These are phyloP conservation scores for Gymnosoma rotundatum DNA, from an alignment of 2,888 invertebrate genomes.

Conservation along the genomic window DNA sequence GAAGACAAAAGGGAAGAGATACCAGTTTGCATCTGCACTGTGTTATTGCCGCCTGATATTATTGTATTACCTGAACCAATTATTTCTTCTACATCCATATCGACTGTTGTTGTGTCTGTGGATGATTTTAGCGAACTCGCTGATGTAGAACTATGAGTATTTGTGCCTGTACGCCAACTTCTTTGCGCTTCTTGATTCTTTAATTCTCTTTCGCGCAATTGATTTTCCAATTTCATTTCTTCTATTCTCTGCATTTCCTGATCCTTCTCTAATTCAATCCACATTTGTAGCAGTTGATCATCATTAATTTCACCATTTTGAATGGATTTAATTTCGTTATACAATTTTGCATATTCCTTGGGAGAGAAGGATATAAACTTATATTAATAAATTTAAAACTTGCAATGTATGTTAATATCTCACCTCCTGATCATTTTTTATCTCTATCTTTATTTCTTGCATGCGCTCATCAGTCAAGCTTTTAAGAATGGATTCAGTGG, in stretches of 20 bases:
- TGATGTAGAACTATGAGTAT: slow-evolving; percentile 64
- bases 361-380: neutral
- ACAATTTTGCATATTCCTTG: slow-evolving; percentile 87
- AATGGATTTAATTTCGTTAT: slow-evolving; percentile 84
- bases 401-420: neutral
- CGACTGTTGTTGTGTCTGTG: slow-evolving; percentile 77
- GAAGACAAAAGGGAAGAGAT: slow-evolving; percentile 91
- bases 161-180: slow-evolving; percentile 83
- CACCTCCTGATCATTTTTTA: slow-evolving; percentile 87
- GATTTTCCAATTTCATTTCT: slow-evolving; percentile 80
- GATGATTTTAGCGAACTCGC: slow-evolving; percentile 34
- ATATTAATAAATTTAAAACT: neutral
- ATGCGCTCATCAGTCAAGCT: slow-evolving; percentile 90
- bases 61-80: slow-evolving; percentile 66
- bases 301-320: slow-evolving; percentile 85
- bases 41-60: slow-evolving; percentile 32
- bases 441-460: slow-evolving; percentile 87
- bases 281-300: slow-evolving; percentile 89
- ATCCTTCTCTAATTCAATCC: slow-evolving; percentile 88
- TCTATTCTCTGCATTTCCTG: slow-evolving; percentile 88
- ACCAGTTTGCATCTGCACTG: slow-evolving; percentile 76
- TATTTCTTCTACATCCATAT: slow-evolving; percentile 79
- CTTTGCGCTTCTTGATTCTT: slow-evolving; percentile 85
- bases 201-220: slow-evolving; percentile 84
- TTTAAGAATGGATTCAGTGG: slow-evolving; percentile 89